A percentile compares a stretch with the other conserved stretches of the same genome.
These are phyloP conservation scores for Calameuta idolon DNA, from an alignment of 2,888 invertebrate genomes.

Conservation along the genomic window DNA sequence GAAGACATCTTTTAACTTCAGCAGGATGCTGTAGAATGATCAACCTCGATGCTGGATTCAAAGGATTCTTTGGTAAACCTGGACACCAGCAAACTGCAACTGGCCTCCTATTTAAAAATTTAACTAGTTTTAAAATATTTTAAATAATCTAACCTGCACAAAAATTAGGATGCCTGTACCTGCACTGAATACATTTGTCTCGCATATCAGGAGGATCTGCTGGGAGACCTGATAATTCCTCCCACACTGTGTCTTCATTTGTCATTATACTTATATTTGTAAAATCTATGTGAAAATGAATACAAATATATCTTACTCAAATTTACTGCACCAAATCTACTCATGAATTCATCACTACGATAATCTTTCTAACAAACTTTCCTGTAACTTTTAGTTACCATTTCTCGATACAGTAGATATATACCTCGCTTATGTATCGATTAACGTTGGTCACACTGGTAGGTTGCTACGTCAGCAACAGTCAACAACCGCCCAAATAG, in stretches of 20 bases:
- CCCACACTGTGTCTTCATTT: conserved; percentile 69
- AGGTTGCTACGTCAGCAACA: background rate
- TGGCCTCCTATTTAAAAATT: conserved; percentile 76
- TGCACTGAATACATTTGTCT: conserved; percentile 78
- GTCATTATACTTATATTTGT: conserved; percentile 31
- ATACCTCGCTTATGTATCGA: background rate
- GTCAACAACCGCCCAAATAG: background rate
- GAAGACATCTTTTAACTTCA: conserved; percentile 88
- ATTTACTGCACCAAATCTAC: background rate
- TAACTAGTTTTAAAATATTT: conserved; percentile 3
- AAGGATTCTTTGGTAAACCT: conserved; percentile 78
- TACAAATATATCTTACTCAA: background rate
- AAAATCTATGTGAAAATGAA: background rate
- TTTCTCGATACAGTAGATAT: background rate
- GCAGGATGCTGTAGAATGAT: conserved; percentile 93
- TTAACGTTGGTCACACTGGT: background rate
- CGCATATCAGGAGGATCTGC: conserved; percentile 83
- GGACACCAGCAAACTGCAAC: conserved; percentile 91
- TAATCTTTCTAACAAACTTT: background rate
- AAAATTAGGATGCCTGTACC: conserved; percentile 69
- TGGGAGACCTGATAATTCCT: conserved; percentile 79
- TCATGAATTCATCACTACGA: background rate
- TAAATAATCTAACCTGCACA: background rate
- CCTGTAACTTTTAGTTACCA: background rate
- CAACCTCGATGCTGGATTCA: conserved; percentile 78